Evolutionary conservation across 2,113 vertebrate species (phyloP).

Genomic region (Nerophis ophidion): DNA sequence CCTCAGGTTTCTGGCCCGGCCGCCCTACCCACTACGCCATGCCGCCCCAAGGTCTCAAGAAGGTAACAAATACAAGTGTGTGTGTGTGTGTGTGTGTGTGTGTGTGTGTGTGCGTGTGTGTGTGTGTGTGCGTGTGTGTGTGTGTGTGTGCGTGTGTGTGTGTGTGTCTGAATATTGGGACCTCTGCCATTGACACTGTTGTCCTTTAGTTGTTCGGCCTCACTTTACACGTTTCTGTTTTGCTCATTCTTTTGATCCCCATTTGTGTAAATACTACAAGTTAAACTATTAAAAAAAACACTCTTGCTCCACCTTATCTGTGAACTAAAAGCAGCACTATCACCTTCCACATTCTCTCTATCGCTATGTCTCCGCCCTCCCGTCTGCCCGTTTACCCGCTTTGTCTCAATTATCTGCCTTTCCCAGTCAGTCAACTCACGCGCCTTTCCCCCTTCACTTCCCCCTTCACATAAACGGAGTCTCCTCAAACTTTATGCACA

Average conservation of each 20-base stretch:
- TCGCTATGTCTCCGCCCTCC: slow-evolving; percentile 29
- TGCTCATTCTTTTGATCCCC: slow-evolving; percentile 7
- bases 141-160: slow-evolving; percentile 23
- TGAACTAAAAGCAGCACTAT: slow-evolving; percentile 29
- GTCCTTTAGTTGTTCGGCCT: slow-evolving; percentile 59
- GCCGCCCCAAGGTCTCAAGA: no score
- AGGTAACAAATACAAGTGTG: no score
- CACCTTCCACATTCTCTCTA: slow-evolving; percentile 16
- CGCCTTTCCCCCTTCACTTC: slow-evolving; percentile 2
- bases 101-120: no score
- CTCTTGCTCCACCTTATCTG: slow-evolving; percentile 12
- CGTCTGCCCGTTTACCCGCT: slow-evolving; percentile 19
- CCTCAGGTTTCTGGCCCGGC: no score
- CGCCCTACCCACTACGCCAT: no score
- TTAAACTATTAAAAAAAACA: background rate
- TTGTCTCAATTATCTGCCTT: slow-evolving; percentile 38
- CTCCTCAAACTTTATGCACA: slow-evolving; percentile 9
- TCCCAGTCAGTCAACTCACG: slow-evolving; percentile 18
- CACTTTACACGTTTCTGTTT: slow-evolving; percentile 44
- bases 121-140: slow-evolving; percentile 17
- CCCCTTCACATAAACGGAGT: slow-evolving; percentile 14
- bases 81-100: no score
- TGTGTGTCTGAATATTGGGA: slow-evolving; percentile 47
- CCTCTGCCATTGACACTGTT: slow-evolving; percentile 64
- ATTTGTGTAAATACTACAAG: background rate